These are phyloP conservation scores for Mormyrus lacerda DNA, from an alignment of 2,113 vertebrate genomes.

Conservation along the genomic window DNA sequence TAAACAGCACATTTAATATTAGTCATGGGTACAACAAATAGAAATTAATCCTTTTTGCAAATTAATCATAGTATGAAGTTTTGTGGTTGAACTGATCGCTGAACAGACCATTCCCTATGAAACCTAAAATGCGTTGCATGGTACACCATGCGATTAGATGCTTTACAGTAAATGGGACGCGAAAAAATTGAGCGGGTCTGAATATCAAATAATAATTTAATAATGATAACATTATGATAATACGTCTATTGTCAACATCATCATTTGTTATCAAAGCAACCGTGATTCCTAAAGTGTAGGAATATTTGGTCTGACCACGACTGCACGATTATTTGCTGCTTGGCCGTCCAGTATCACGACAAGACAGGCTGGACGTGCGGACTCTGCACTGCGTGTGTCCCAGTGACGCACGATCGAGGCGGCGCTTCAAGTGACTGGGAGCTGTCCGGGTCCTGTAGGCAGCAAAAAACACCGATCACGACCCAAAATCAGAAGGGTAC, in stretches of 20 bases:
- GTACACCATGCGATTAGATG: not conserved
- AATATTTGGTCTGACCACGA: not conserved
- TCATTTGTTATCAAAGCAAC: not conserved
- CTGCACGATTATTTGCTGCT: not conserved
- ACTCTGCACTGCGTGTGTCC: conserved; percentile 48
- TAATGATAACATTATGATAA: not conserved
- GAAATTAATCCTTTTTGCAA: not conserved
- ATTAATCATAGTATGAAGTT: not conserved
- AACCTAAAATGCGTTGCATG: not conserved
- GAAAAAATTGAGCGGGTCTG: not conserved
- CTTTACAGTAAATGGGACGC: not conserved
- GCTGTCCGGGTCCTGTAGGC: conserved; percentile 67
- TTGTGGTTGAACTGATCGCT: not conserved
- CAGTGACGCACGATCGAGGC: conserved; percentile 66
- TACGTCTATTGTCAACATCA: not conserved
- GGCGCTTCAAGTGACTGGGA: conserved; percentile 60
- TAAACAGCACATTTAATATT: not conserved
- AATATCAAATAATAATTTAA: not conserved
- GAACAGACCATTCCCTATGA: not conserved
- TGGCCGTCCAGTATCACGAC: conserved; percentile 46
- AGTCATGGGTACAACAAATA: not conserved
- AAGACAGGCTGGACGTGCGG: conserved; percentile 31
- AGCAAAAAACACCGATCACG: conserved; percentile 50
- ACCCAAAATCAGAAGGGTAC: conserved; percentile 44
- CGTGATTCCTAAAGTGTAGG: not conserved